Base-by-base conservation (phyloP, 2,113 vertebrate species). In the Labeo rohita region DNA sequence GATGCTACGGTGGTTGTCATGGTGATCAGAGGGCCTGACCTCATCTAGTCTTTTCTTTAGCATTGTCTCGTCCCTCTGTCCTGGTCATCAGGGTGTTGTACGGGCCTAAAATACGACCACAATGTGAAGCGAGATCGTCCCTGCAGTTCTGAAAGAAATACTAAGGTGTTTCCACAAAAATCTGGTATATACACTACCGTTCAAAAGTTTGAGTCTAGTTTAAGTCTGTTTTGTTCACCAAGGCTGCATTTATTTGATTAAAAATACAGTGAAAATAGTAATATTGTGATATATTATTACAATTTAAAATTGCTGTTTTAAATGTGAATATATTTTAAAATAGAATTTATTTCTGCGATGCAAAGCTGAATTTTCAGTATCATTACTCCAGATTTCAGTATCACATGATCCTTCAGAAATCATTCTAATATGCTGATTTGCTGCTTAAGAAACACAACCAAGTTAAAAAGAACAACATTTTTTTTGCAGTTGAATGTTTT, bases 1-100 rank as follows among this genome's bases (percentile, higher is more conserved):
- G 84, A 86, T 61, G 12, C 82, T 86, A 8, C 7, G 9, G 43
- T 47, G 81, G 80, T 88, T 86, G 79, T 83, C 75, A 87, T 76
- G 50, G 85, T 39, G 68, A 83, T 36, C 79, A 82, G 81, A 86
- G 47, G 79, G 50, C 83, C 39, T 87, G 84, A 82, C 50, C 78
- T 83, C 39, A n/a, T 74, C 16, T 36, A 23, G 18, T 36, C 73
- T 75, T 79, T 77, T 59, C 70, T 63, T 84, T 86, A 80, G 49
- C 23, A 39, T 68, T 70, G 73, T 63, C 43, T 23, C 9, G 10
- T 65, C 43, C 34, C 61, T 78, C 36, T 1, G 12, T 76, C 36
- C 72, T 66, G 11, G n/a, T 73, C 68, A 73, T 74, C 66, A 68
- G 61, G 80, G 45, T 66, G 23, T 80, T 80, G 77, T 4, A 13